Evolutionary conservation across 2,888 invertebrate genomes (phyloP).

Genomic region (Drosophila borealis): DNA sequence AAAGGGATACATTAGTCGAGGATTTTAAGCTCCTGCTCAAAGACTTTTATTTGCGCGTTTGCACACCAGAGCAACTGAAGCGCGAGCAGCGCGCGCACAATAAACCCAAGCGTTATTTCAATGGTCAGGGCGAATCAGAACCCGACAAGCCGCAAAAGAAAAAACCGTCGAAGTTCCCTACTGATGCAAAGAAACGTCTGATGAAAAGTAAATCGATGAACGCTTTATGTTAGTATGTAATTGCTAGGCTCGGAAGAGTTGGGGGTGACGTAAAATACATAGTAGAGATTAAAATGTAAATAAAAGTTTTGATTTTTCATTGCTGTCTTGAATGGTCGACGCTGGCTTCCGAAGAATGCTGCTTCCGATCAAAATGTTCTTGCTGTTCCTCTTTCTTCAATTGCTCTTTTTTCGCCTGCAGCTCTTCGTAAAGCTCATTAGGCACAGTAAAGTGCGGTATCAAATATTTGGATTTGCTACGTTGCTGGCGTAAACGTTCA

Average conservation of each 20-base stretch:
- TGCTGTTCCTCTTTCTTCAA: too few species aligned
- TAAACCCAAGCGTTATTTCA: slow-evolving; percentile 61
- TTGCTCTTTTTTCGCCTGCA: background rate
- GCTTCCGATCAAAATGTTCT: background rate
- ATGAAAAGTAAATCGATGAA: slow-evolving; percentile 41
- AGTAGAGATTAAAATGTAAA: slow-evolving; percentile 17
- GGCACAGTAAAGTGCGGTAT: background rate
- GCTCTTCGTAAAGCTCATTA: background rate
- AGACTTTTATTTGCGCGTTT: slow-evolving; percentile 80
- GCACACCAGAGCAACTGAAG: slow-evolving; percentile 65
- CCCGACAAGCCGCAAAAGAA: slow-evolving; percentile 20
- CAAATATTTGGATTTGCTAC: background rate
- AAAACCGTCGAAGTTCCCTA: background rate
- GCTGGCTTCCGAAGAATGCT: background rate
- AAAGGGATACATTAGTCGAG: slow-evolving; percentile 78
- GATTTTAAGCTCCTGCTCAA: slow-evolving; percentile 83
- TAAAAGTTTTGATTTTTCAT: slow-evolving; percentile 4
- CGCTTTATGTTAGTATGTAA: slow-evolving; percentile 30
- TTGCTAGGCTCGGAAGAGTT: background rate
- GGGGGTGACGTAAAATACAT: slow-evolving; percentile 1
- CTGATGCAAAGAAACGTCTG: slow-evolving; percentile 25
- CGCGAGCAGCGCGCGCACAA: slow-evolving; percentile 50
- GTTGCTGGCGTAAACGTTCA: background rate
- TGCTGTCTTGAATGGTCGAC: background rate
- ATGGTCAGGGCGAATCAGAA: slow-evolving; percentile 6